Evolutionary conservation across 2,888 invertebrate species (phyloP).

Genomic region (Dicycla oo): DNA sequence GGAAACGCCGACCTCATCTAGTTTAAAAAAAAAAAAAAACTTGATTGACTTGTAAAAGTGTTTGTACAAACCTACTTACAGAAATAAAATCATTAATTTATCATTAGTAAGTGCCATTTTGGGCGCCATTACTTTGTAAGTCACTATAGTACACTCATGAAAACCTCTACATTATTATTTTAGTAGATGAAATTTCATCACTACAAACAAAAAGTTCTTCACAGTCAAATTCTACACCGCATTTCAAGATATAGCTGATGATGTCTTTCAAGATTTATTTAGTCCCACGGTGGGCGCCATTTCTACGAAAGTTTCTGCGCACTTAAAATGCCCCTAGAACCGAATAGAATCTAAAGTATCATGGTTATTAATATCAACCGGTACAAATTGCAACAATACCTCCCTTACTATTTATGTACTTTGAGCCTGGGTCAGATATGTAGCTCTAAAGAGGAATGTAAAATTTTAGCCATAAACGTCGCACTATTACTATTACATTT

Average conservation of each 20-base stretch:
- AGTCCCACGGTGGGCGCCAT: conserved; percentile 4
- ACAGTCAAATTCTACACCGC: neutral
- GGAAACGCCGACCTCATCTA: too few relatives aligned
- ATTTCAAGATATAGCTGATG: neutral
- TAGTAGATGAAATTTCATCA: neutral
- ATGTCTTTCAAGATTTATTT: neutral
- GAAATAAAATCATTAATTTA: too few relatives aligned
- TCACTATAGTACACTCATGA: neutral
- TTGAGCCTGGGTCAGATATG: neutral
- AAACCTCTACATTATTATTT: neutral
- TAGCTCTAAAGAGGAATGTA: neutral
- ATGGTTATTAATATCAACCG: neutral
- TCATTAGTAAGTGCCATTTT: neutral
- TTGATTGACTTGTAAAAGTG: too few relatives aligned
- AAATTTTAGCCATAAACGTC: too few relatives aligned
- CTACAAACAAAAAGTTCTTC: neutral
- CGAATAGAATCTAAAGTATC: too few relatives aligned
- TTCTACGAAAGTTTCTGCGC: neutral
- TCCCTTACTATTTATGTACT: neutral
- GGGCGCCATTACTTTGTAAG: neutral
- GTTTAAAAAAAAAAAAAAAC: too few relatives aligned
- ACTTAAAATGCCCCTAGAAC: conserved; percentile 8
- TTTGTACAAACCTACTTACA: too few relatives aligned
- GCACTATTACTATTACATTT: too few relatives aligned
- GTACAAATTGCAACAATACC: neutral